Evolutionary conservation across 2,888 invertebrate species (phyloP).

Genomic region (Dyspetes luteomarginatus): DNA sequence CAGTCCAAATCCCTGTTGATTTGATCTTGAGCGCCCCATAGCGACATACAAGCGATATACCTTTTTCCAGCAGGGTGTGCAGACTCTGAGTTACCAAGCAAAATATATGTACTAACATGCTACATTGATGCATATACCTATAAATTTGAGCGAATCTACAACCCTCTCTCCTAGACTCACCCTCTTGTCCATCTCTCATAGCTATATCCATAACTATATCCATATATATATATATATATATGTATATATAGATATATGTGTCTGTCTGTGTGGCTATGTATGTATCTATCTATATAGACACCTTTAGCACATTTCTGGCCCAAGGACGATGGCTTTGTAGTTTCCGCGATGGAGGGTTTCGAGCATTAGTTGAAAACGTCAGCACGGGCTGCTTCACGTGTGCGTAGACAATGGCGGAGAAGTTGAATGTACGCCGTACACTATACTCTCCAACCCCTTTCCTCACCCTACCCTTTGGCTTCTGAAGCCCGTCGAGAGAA

Average conservation of each 20-base stretch:
- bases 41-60: neutral
- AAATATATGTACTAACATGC: conserved; percentile 55
- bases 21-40: too few relatives aligned
- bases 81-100: conserved; percentile 28
- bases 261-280: too few relatives aligned
- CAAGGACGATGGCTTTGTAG: conserved; percentile 61
- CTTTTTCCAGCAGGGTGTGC: neutral
- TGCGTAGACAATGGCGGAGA: conserved; percentile 74
- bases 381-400: conserved; percentile 72
- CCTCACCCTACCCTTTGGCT: conserved; percentile 13
- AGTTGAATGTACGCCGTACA: conserved; percentile 56
- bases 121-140: conserved; percentile 49
- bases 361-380: conserved; percentile 70
- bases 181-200: conserved; percentile 38
- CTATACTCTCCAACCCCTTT: conserved; percentile 30
- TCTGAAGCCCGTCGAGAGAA: conserved; percentile 38
- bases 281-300: neutral
- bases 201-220: neutral
- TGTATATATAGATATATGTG: too few relatives aligned
- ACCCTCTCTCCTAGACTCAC: conserved; percentile 20
- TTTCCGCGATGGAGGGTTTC: conserved; percentile 59
- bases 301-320: conserved; percentile 38
- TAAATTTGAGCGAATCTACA: conserved; percentile 53
- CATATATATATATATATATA: neutral
- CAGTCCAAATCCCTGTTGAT: too few relatives aligned